These are phyloP conservation scores for Eriosoma lanigerum DNA, from an alignment of 1,140 invertebrate genomes.

Conservation along the genomic window DNA sequence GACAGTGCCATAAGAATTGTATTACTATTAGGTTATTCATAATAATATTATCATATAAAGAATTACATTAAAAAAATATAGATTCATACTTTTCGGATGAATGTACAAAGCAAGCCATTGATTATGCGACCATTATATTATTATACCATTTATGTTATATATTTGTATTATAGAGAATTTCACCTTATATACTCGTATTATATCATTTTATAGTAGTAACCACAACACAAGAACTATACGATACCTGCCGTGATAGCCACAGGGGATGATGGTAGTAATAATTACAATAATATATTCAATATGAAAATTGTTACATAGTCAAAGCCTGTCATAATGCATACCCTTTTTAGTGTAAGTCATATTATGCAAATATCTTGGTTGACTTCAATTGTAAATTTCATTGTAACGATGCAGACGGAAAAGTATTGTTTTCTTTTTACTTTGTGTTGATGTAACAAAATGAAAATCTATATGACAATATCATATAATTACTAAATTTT, in stretches of 20 bases:
- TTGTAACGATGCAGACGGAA: too few relatives aligned
- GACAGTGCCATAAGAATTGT: too few relatives aligned
- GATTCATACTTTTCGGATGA: neutral
- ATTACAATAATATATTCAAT: slow-evolving; percentile 16
- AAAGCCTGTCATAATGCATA: neutral
- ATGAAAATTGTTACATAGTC: slow-evolving; percentile 4
- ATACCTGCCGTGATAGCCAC: slow-evolving; percentile 12
- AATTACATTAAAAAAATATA: neutral
- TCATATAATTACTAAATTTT: too few relatives aligned
- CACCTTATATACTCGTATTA: neutral
- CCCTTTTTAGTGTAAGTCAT: neutral
- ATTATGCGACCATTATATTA: neutral
- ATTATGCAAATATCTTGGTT: neutral
- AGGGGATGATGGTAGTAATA: neutral
- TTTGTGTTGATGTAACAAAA: too few relatives aligned
- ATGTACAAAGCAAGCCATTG: neutral
- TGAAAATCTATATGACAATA: too few relatives aligned
- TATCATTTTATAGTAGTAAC: neutral
- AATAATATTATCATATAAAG: too few relatives aligned
- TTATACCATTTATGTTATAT: slow-evolving; percentile 2
- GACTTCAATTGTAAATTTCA: too few relatives aligned
- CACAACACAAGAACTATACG: too few relatives aligned
- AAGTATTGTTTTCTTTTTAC: too few relatives aligned
- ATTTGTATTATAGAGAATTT: neutral
- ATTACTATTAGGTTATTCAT: too few relatives aligned